A percentile compares a stretch with the other conserved stretches of the same genome.
Conservation (phyloP, 2,113 vertebrate genomes). For the Trematomus loennbergii region DNA sequence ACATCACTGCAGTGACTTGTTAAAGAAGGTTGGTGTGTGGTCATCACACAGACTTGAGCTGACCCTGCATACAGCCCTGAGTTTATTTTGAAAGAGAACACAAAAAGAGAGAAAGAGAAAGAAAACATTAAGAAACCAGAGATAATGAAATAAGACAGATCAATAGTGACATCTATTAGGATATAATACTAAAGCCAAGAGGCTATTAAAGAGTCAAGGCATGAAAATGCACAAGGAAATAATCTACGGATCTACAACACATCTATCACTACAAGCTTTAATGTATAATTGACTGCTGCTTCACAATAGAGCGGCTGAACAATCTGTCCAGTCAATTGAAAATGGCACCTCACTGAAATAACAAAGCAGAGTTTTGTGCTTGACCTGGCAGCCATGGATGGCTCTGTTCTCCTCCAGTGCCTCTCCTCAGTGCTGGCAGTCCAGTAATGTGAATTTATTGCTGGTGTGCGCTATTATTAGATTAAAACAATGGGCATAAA, state of each 20-base stretch:
- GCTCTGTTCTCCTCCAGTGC: constrained; percentile 50
- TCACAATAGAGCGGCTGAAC: constrained; percentile 21
- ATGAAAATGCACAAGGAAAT: constrained; percentile 14
- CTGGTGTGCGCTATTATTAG: constrained; percentile 42
- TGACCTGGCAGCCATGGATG: constrained; percentile 44
- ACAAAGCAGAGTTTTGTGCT: constrained; percentile 49
- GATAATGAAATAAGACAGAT: constrained; percentile 1
- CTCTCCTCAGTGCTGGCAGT: constrained; percentile 24
- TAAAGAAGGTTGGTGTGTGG: background rate
- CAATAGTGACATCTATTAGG: background rate
- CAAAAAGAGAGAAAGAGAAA: background rate
- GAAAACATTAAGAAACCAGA: background rate
- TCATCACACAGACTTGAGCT: background rate
- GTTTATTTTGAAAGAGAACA: background rate
- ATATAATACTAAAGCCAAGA: constrained; percentile 7
- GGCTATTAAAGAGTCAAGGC: constrained; percentile 4
- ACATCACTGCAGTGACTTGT: background rate
- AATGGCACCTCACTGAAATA: constrained; percentile 40
- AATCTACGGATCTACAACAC: constrained; percentile 11
- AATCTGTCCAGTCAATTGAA: constrained; percentile 43
- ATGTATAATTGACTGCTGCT: constrained; percentile 39
- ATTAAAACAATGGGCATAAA: constrained; percentile 36
- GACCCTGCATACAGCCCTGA: background rate
- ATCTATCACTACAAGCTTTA: constrained; percentile 29
- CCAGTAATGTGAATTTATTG: constrained; percentile 46